These are phyloP conservation scores for Pachyrhynchus sulphureomaculatus DNA, from an alignment of 1,140 invertebrate genomes.

Conservation along the genomic window DNA sequence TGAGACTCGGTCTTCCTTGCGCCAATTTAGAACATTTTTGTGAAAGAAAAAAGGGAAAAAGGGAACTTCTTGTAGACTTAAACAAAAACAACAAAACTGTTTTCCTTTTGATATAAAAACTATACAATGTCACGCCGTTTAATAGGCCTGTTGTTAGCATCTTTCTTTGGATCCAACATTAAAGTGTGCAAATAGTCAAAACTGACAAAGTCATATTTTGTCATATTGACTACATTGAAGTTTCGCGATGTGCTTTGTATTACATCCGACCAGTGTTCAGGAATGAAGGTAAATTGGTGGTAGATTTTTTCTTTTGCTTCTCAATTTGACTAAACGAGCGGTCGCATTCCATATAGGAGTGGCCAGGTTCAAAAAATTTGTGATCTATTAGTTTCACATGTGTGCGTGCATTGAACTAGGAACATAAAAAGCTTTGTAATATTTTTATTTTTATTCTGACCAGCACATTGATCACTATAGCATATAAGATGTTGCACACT, in stretches of 20 bases:
- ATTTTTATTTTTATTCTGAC: conserved; percentile 17
- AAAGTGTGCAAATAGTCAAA: background rate
- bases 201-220: no score
- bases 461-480: background rate
- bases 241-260: background rate
- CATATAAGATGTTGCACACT: background rate
- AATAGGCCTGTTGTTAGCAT: background rate
- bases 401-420: background rate
- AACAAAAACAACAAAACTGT: no score
- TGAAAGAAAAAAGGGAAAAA: no score
- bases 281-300: background rate
- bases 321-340: conserved; percentile 1
- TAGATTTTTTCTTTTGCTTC: background rate
- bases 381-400: conserved; percentile 7
- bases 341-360: conserved; percentile 11
- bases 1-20: no score
- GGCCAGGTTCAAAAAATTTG: conserved; percentile 12
- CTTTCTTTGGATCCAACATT: background rate
- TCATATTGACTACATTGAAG: background rate
- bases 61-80: no score
- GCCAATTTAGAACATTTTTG: no score
- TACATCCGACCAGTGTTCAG: background rate
- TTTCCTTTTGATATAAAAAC: conserved; percentile 5
- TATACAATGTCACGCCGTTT: background rate
- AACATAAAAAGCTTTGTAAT: conserved; percentile 13